Conservation (phyloP, 2,797 vertebrate species). For the Brotula barbata region DNA sequence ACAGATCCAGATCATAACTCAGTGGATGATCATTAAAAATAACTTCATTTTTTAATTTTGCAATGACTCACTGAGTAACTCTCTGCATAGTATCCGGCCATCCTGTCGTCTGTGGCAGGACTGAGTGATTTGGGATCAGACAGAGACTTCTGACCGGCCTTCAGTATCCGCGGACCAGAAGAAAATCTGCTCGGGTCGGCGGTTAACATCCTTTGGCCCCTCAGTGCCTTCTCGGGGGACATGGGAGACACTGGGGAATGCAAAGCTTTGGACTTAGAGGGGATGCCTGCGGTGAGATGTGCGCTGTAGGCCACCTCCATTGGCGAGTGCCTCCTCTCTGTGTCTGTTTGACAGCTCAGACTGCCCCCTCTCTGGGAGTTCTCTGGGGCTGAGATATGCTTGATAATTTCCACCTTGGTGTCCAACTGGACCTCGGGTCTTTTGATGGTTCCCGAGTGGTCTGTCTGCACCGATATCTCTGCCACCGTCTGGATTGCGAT, state of each 20-base stretch:
- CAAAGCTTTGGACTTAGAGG: conserved; percentile 90
- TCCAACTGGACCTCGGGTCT: conserved; percentile 89
- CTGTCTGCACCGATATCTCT: conserved; percentile 98
- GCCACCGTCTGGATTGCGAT: conserved; percentile 97
- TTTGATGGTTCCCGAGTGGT: conserved; percentile 92
- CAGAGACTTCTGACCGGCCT: conserved; percentile 91
- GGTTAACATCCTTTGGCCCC: conserved; percentile 88
- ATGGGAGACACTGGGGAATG: conserved; percentile 92
- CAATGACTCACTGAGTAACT: conserved; percentile 89
- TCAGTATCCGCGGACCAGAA: conserved; percentile 89
- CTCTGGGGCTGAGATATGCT: conserved; percentile 95
- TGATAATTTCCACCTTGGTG: conserved; percentile 94
- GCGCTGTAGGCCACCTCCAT: conserved; percentile 91
- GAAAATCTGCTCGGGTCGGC: conserved; percentile 87
- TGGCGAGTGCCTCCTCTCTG: conserved; percentile 88
- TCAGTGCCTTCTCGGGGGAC: conserved; percentile 89
- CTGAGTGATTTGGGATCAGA: conserved; percentile 96
- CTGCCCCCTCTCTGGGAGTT: conserved; percentile 92
- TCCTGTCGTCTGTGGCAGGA: conserved; percentile 90
- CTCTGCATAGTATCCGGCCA: conserved; percentile 89
- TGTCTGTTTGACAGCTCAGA: conserved; percentile 94
- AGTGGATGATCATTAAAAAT: conserved; percentile 5
- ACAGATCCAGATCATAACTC: conserved; percentile 42
- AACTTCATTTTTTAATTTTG: not conserved
- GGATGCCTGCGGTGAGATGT: conserved; percentile 87